Conservation (phyloP, 2,113 vertebrate species). For the Eupsittula cactorum region DNA sequence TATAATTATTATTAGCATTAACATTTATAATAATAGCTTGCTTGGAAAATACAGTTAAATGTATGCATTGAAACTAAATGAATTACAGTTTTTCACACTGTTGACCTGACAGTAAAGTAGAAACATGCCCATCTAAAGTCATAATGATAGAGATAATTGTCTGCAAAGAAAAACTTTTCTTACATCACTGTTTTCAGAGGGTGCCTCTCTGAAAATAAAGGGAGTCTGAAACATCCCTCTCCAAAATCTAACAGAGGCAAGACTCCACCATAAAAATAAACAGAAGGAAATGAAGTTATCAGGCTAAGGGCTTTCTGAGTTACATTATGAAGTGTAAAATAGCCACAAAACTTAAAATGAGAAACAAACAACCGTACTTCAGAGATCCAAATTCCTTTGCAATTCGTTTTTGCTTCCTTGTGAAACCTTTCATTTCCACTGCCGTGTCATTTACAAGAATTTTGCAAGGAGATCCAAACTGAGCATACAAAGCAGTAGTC, state of each 20-base stretch:
- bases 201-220: neutral
- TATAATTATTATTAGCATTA: neutral
- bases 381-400: neutral
- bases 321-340: neutral
- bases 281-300: neutral
- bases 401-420: neutral
- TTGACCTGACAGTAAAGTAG: neutral
- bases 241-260: neutral
- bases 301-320: neutral
- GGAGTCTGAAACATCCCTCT: neutral
- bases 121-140: constrained; percentile 28
- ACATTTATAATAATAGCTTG: neutral
- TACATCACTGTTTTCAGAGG: neutral
- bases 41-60: neutral
- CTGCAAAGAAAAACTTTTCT: neutral
- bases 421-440: neutral
- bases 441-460: neutral
- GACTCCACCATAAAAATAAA: neutral
- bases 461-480: neutral
- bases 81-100: neutral
- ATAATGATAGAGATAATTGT: neutral
- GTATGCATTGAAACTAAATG: neutral
- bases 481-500: neutral
- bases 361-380: neutral
- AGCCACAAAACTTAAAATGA: neutral